Base-by-base conservation (phyloP, 2,113 vertebrate species). In the Cyanistes caeruleus region DNA sequence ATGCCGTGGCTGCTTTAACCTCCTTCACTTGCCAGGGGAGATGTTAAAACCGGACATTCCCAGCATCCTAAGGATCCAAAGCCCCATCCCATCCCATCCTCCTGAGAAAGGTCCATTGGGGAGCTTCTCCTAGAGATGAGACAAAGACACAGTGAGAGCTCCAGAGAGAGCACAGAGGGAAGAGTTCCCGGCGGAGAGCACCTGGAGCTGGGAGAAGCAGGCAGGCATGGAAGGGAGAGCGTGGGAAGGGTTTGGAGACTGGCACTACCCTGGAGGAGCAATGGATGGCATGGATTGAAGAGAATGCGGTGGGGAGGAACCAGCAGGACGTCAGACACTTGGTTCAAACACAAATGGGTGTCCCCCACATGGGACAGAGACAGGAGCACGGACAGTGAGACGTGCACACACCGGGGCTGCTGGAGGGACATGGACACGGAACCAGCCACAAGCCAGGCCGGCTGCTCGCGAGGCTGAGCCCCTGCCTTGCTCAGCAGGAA, bases 161-260 rank as follows among this genome's bases (percentile, higher is more conserved):
- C 39, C 80, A 19, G 89, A 68, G 75, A 70, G 74, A 80, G 80
- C 7, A 12, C 16, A 17, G 44, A 28, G 82, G 53, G 62, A 13
- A 27, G 39, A 58, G 17, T 1, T 90, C 73, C 73, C 59, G 37
- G 78, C 0, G 31, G 83, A 77, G 91, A 85, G 81, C 33, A 93
- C 94, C 95, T 74, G 93, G 86, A 92, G 92, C 92, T 69, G 75
- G 86, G 94, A 92, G 92, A 60, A 77, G 90, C 84, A 51, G 78
- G 95, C 27, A 39, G 94, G 65, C 62, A 55, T 91, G 90, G 95
- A 30, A 15, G 11, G 83, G 48, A 65, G 43, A 33, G 76, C 73
- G 15, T 83, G 82, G 63, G 51, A n/a, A 15, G 87, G 56, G 52
- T 1, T 3, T 9, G 56, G 74, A 67, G 58, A 14, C 77, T 87